phyloP scores from a whole-genome alignment of 2,113 vertebrate genomes.

The Nycticorax nycticorax region DNA sequence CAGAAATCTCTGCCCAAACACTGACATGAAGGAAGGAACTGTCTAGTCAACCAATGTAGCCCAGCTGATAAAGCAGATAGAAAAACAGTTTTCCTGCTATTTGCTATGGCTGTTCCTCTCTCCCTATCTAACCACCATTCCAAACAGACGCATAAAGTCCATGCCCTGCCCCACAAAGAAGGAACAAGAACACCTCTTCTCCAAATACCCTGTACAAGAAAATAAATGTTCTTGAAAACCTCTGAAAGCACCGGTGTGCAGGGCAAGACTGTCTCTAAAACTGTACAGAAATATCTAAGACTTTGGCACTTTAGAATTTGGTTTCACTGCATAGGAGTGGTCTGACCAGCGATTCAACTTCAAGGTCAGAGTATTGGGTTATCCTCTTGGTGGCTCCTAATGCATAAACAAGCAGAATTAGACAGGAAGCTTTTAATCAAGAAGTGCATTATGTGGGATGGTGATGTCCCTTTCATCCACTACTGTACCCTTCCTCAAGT shows the following conservation, averaged over 20 bases:
- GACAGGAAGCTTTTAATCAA: neutral
- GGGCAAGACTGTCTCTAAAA: neutral
- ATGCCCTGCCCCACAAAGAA: neutral
- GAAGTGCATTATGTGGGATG: neutral
- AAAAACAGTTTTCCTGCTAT: neutral
- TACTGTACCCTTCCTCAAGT: neutral
- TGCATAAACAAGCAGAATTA: neutral
- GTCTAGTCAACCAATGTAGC: rapidly evolving
- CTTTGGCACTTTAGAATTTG: neutral
- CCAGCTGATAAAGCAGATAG: neutral
- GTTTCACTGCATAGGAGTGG: neutral
- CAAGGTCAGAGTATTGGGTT: neutral
- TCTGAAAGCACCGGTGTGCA: neutral
- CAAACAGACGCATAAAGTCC: neutral
- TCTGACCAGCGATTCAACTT: neutral
- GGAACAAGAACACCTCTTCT: neutral
- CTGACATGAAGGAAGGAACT: neutral
- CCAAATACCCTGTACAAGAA: neutral
- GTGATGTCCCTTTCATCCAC: neutral
- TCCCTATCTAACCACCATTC: neutral
- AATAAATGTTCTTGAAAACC: neutral
- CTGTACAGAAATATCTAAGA: neutral
- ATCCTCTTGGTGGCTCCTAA: neutral
- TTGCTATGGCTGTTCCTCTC: neutral
- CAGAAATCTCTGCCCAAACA: neutral